Evolutionary conservation across 2,888 invertebrate species (phyloP).

Genomic region (Catocala fraxini): DNA sequence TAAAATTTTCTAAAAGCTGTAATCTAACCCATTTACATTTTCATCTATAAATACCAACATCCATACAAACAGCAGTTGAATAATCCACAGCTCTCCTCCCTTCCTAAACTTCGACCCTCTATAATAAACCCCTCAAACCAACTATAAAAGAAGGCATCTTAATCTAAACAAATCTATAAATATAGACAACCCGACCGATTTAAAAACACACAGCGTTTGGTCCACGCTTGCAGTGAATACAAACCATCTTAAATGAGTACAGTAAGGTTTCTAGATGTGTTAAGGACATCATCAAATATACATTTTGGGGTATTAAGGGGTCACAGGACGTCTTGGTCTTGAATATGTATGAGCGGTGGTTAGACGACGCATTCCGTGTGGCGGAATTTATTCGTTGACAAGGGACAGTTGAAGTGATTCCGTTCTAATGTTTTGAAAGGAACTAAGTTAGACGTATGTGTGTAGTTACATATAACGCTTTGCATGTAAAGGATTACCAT

Average conservation of each 20-base stretch:
- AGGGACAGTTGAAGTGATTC: slow-evolving; percentile 10
- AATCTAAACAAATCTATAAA: slow-evolving; percentile 59
- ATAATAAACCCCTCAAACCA: slow-evolving; percentile 6
- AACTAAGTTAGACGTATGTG: background rate
- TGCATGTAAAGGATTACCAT: too few species aligned
- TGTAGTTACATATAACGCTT: too few species aligned
- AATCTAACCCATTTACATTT: too few species aligned
- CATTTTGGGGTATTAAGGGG: slow-evolving; percentile 76
- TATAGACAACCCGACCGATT: slow-evolving; percentile 52
- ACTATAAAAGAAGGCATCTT: slow-evolving; percentile 32
- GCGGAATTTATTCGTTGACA: slow-evolving; percentile 21
- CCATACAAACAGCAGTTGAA: background rate
- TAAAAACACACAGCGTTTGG: slow-evolving; percentile 46
- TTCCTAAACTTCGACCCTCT: background rate
- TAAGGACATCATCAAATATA: slow-evolving; percentile 81
- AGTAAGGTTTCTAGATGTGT: slow-evolving; percentile 33
- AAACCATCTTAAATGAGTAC: slow-evolving; percentile 58
- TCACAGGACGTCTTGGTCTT: slow-evolving; percentile 56
- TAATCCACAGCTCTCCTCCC: slow-evolving; percentile 1
- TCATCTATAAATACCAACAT: too few species aligned
- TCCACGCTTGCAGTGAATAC: slow-evolving; percentile 63
- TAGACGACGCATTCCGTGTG: slow-evolving; percentile 18
- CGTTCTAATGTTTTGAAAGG: slow-evolving; percentile 4
- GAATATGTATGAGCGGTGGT: slow-evolving; percentile 69
- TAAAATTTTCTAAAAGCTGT: too few species aligned